Percentiles rank a stretch among this genome's conserved stretches.
Conservation (phyloP, 2,797 vertebrate genomes). For the Prionace glauca region DNA sequence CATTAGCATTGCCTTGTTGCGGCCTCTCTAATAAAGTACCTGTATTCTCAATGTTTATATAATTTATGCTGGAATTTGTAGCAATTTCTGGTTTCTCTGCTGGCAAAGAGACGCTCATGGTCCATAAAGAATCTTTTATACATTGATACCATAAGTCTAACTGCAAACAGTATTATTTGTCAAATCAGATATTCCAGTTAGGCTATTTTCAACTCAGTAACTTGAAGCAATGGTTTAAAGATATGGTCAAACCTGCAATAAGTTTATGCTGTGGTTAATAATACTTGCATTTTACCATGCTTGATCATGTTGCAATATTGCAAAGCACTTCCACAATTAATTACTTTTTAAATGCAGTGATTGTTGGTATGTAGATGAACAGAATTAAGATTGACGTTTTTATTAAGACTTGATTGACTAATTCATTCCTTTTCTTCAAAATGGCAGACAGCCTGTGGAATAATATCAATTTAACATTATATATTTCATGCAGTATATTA, state of each 20-base stretch:
- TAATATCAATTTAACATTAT: not conserved
- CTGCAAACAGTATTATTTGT: conserved; percentile 31
- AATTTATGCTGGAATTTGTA: conserved; percentile 35
- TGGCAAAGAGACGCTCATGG: not conserved
- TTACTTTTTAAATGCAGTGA: not conserved
- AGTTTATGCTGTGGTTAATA: not conserved
- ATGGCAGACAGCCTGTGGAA: not conserved
- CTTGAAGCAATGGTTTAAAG: not conserved
- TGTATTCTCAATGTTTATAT: conserved; percentile 36
- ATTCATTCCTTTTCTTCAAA: not conserved
- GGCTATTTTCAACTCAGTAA: conserved; percentile 1
- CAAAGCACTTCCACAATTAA: not conserved
- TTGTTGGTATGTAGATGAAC: not conserved
- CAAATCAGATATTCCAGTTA: not conserved
- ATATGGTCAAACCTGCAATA: not conserved
- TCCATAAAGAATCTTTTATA: conserved; percentile 38
- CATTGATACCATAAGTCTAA: conserved; percentile 30
- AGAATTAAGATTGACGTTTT: not conserved
- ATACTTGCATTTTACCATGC: not conserved
- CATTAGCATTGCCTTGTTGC: not conserved
- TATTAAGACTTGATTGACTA: not conserved
- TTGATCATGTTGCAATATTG: not conserved
- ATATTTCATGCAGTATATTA: not conserved
- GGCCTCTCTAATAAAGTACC: conserved; percentile 22
- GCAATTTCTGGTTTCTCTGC: conserved; percentile 30